phyloP scores from a whole-genome alignment of 2,113 vertebrate genomes.

The Ciconia boyciana region DNA sequence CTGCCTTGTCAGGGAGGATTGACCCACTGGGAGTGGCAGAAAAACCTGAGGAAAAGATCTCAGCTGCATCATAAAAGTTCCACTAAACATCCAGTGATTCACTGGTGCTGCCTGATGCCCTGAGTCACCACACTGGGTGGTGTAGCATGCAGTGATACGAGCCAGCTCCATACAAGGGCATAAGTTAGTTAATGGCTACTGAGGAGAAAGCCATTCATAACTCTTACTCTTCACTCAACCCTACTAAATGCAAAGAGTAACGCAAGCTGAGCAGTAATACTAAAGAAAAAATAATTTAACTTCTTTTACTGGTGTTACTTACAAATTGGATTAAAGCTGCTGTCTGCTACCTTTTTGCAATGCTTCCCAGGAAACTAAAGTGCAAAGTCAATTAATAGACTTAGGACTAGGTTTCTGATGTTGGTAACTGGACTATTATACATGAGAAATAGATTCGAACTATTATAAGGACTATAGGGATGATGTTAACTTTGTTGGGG shows the following conservation, averaged over 20 bases:
- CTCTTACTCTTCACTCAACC: neutral
- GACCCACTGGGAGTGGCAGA: neutral
- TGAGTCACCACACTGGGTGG: neutral
- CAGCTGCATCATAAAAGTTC: neutral
- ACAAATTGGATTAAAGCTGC: neutral
- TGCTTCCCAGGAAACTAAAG: neutral
- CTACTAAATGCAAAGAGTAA: neutral
- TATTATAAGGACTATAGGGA: neutral
- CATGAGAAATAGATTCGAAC: neutral
- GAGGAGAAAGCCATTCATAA: neutral
- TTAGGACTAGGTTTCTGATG: neutral
- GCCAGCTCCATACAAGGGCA: neutral
- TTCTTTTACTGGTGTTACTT: neutral
- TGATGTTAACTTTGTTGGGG: neutral
- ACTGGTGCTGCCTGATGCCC: neutral
- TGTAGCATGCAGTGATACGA: accelerated
- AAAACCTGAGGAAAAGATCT: neutral
- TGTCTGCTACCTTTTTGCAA: neutral
- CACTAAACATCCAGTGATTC: conserved; percentile 12
- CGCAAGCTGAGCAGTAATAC: neutral
- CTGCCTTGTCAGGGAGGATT: neutral
- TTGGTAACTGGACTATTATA: neutral
- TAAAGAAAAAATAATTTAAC: neutral
- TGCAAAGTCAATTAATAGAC: neutral
- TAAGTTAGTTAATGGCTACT: neutral